These are phyloP conservation scores for Bergia puertoricense DNA, from an alignment of 92 coral and sea anemone species.

Conservation along the genomic window DNA sequence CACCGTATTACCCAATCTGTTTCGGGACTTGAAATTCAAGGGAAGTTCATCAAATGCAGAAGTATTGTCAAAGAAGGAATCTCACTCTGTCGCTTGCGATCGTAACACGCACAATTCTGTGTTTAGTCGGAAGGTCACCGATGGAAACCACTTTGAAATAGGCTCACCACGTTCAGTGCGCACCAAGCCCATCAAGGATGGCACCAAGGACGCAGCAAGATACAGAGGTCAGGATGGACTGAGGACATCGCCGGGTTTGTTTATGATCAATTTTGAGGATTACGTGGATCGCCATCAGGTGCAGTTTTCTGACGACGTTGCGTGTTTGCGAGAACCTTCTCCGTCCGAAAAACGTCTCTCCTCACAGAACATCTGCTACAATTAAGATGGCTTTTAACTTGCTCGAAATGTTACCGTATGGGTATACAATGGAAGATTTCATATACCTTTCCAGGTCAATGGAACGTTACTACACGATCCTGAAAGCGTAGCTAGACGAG, in stretches of 20 bases:
- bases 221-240: slow-evolving; percentile 35
- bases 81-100: neutral
- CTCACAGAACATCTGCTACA: slow-evolving; percentile 13
- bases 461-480: neutral
- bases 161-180: slow-evolving; percentile 62
- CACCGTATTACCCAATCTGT: slow-evolving; percentile 58
- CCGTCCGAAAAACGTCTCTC: slow-evolving; percentile 87
- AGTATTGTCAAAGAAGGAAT: slow-evolving; percentile 10
- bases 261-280: slow-evolving; percentile 82
- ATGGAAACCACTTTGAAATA: neutral
- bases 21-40: slow-evolving; percentile 49
- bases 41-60: slow-evolving; percentile 30
- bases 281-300: slow-evolving; percentile 92
- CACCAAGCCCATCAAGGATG: slow-evolving; percentile 51
- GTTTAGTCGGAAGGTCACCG: neutral
- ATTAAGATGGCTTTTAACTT: neutral
- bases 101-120: slow-evolving; percentile 8
- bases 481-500: neutral
- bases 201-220: neutral
- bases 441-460: no score
- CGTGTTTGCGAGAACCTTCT: slow-evolving; percentile 87
- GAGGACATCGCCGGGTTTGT: slow-evolving; percentile 56
- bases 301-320: slow-evolving; percentile 84
- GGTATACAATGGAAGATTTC: no score
- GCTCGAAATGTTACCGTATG: neutral